phyloP scores from a whole-genome alignment of 2,888 invertebrate genomes.

The Catocala sponsa region DNA sequence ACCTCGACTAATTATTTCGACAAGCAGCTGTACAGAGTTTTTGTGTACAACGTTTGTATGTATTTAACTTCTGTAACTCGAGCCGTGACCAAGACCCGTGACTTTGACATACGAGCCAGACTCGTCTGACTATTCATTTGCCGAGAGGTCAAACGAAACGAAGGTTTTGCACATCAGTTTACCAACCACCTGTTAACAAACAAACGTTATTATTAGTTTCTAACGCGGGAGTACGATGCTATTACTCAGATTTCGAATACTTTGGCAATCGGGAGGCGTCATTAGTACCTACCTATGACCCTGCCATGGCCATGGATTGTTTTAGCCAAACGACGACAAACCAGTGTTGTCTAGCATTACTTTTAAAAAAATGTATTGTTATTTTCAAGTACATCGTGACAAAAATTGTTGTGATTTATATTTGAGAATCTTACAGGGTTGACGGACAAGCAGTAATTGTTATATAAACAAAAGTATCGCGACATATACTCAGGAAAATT shows the following conservation, averaged over 20 bases:
- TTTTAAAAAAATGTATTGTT: slow-evolving; percentile 8
- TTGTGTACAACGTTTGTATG: neutral
- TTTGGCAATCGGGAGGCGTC: slow-evolving; percentile 20
- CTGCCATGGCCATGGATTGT: slow-evolving; percentile 28
- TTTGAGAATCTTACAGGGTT: neutral
- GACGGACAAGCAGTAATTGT: no score
- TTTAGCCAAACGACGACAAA: slow-evolving; percentile 24
- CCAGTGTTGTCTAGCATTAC: slow-evolving; percentile 28
- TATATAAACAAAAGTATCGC: no score
- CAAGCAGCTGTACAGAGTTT: neutral
- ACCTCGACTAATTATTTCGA: neutral
- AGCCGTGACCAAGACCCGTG: slow-evolving; percentile 2
- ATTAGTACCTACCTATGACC: slow-evolving; percentile 21
- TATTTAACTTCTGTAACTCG: slow-evolving; percentile 8
- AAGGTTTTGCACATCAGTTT: slow-evolving; percentile 17
- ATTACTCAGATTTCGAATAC: slow-evolving; percentile 24
- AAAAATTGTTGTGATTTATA: slow-evolving; percentile 7
- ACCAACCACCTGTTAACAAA: slow-evolving; percentile 16
- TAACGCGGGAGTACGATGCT: slow-evolving; percentile 15
- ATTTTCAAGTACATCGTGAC: slow-evolving; percentile 13
- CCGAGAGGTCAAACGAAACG: slow-evolving; percentile 10
- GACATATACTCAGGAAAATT: neutral
- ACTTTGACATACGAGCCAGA: slow-evolving; percentile 9
- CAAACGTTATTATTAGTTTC: slow-evolving; percentile 19
- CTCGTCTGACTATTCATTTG: slow-evolving; percentile 12